These are phyloP conservation scores for Lasioglossum malachurum DNA, from an alignment of 2,888 invertebrate genomes.

Conservation along the genomic window DNA sequence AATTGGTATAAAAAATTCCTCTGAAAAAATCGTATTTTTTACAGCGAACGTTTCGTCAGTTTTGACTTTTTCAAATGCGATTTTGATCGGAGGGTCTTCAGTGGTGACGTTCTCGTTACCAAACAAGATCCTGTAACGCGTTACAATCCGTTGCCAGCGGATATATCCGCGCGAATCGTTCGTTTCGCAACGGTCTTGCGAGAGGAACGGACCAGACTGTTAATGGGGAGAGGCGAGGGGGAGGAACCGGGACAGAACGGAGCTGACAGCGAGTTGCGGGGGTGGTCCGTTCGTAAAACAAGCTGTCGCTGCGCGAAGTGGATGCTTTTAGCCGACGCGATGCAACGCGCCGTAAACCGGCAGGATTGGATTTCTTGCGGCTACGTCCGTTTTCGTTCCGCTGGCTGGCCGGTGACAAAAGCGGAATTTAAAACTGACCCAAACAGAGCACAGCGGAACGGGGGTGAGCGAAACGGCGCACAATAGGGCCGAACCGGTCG, in stretches of 20 bases:
- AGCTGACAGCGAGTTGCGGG: constrained; percentile 14
- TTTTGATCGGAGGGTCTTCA: no score
- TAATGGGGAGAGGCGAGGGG: constrained; percentile 42
- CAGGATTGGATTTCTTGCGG: constrained; percentile 69
- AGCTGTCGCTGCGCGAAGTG: constrained; percentile 63
- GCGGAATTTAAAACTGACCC: constrained; percentile 65
- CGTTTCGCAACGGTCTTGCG: background rate
- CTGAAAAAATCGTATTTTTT: no score
- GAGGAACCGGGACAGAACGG: constrained; percentile 29
- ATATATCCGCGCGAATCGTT: no score
- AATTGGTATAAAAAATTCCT: no score
- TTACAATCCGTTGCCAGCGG: no score
- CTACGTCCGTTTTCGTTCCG: constrained; percentile 45
- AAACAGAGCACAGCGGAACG: background rate
- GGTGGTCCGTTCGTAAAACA: constrained; percentile 64
- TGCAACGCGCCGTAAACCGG: constrained; percentile 61
- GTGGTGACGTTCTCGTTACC: no score
- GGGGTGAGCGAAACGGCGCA: background rate
- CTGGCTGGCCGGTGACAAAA: constrained; percentile 48
- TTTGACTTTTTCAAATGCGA: no score
- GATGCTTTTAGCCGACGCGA: constrained; percentile 68
- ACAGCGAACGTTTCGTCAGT: no score
- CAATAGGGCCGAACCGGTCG: background rate
- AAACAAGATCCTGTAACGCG: no score
- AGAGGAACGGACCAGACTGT: constrained; percentile 6